Evolutionary conservation across 2,113 vertebrate species (phyloP), one percentile per base, ranked within the genome.

Genomic region (Pelodiscus sinensis): DNA sequence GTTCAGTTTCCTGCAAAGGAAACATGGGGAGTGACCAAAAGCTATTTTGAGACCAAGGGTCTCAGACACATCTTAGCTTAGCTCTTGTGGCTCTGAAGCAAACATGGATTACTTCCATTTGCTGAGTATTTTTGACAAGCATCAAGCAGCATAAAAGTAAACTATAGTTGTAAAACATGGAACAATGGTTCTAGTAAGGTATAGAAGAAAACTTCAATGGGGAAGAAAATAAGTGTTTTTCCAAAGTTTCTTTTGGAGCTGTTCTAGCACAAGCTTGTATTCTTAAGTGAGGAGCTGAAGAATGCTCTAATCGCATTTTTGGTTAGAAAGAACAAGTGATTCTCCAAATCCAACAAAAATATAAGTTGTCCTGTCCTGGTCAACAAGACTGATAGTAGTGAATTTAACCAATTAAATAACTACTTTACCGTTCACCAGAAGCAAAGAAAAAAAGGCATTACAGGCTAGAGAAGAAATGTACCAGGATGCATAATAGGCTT

Each of bases 401-500:
- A 95, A 89, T 44, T 71, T 92, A 50, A 31, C 1, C 82, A 88
- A 1, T 85, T 87, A 60, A 91, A 52, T 87, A 2, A 1, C 90
- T 3, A 90, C 91, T 87, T 92, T 16, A 0, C 91, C 75, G 1
- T 27, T 58, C 12, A 82, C 79, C 82, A n/a, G 57, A 78, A 79
- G 91, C 86, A 44, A 55, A 87, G 71, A 0, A 0, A 86, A 3
- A 86, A 84, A 90, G 86, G 92, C 75, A 88, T 93, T 94, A 81
- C 94, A 68, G 94, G 88, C 81, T 94, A 88, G n/a, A 71, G 54
- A 82, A 84, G 92, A 85, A 82, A 93, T 86, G 84, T 86, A 35
- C 60, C 22, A 78, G 91, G 80, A 90, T 96, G 94, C 89, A 92
- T 92, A 92, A 95, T 81, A 94, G 94, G 95, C 92, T 95, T 92